A percentile compares a stretch with the other conserved stretches of the same genome.
phyloP scores from a whole-genome alignment of 2,888 invertebrate genomes.

The Saturnia japonica region DNA sequence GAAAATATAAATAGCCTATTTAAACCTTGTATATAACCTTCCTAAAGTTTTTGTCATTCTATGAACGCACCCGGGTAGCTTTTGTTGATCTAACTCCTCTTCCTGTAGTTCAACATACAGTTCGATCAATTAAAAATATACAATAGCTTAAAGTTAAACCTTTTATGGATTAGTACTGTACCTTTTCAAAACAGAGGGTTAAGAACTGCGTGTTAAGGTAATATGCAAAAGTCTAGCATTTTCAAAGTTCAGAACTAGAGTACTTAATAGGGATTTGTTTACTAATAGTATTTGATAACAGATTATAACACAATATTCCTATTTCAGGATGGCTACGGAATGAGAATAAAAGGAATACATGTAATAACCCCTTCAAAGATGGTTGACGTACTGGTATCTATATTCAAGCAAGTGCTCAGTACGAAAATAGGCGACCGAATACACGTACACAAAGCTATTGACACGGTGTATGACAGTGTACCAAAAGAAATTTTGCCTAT shows the following conservation, averaged over 20 bases:
- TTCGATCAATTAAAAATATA: too few species aligned
- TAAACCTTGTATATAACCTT: too few species aligned
- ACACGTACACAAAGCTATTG: constrained; percentile 28
- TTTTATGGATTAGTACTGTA: too few species aligned
- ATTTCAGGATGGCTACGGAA: constrained; percentile 53
- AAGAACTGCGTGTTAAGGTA: too few species aligned
- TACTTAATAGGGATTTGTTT: background rate
- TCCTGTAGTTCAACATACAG: too few species aligned
- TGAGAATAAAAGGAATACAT: constrained; percentile 61
- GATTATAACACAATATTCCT: background rate
- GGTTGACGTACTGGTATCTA: constrained; percentile 52
- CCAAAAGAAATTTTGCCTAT: constrained; percentile 45
- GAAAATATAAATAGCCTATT: too few species aligned
- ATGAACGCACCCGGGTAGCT: too few species aligned
- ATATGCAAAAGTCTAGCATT: background rate
- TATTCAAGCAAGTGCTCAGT: constrained; percentile 51
- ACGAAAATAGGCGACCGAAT: constrained; percentile 30
- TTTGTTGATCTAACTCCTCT: too few species aligned
- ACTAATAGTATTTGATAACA: background rate
- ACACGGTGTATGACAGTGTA: constrained; percentile 37
- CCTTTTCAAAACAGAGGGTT: too few species aligned
- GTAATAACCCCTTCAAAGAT: constrained; percentile 61
- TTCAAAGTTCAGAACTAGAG: background rate
- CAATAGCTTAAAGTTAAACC: too few species aligned
- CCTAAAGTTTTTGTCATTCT: too few species aligned